Base-by-base conservation (phyloP, 2,888 invertebrate species). In the Tetrapedia diversipes region DNA sequence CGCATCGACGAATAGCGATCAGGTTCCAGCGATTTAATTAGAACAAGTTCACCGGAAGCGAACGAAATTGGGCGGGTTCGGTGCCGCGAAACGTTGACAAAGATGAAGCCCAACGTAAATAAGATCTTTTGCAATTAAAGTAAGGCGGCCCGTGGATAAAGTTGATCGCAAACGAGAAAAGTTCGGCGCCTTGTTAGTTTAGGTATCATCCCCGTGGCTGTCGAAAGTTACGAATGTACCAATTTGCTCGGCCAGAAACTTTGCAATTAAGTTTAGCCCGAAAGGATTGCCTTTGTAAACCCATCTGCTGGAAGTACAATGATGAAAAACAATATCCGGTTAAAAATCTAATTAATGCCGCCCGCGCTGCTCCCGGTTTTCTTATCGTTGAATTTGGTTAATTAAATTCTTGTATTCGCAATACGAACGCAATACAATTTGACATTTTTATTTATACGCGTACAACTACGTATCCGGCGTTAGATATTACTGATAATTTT, bases 131-230 rank as follows among this genome's bases (percentile, higher is more conserved):
- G 73, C 51, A 56, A 79, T 81, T 79, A 79, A 81, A 66, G 66
- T 47, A 47, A 59, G 57, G 22, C 29, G 45, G 65, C 49, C 51
- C 1, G 54, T 29, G 63, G 65, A 43, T 59, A 66, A 60, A 79
- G 82, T 73, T 79, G 82, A 82, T 79, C 57, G 56, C 63, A 77
- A 81, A 81, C 77, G 82, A 81, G 82, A 79, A 82, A 81, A 81
- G 79, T 81, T 81, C 69, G 41, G 43, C n/a, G 61, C 45, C 66
- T 69, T 79, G 82, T 82, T 79, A 63, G 60, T 79, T 60, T 69
- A 69, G 79, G 69, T 82, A 79, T 76, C 82, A 64, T 72, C 47
- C 63, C 63, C 41, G 57, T 67, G 75, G 70, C 66, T 63, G 79
- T 81, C 82, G 81, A 79, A 79, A 81, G 77, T 79, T 82, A 82